A percentile compares a stretch with the other conserved stretches of the same genome.
Conservation (phyloP, 2,797 vertebrate genomes). For the Mormyrus proboscirostris region DNA sequence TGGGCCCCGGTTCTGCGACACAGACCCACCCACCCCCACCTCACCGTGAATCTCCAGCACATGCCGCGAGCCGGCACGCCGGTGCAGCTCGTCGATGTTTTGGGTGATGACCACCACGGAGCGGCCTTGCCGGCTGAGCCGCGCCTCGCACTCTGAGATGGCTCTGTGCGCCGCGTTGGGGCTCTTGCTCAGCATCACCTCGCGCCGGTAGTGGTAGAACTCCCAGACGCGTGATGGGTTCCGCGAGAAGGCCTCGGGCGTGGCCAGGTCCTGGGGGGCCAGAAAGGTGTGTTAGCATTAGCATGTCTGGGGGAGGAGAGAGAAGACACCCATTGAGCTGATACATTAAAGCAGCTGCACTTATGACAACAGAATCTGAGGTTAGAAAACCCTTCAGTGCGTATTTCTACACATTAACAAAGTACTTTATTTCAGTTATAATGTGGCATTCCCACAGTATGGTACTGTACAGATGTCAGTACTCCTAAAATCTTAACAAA, state of each 20-base stretch:
- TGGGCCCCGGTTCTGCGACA: not conserved
- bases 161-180: constrained; percentile 78
- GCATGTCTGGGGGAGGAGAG: not conserved
- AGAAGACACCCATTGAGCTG: not conserved
- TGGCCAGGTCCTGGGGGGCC: constrained; percentile 75
- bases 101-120: constrained; percentile 83
- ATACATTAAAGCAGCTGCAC: not conserved
- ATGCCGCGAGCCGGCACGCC: constrained; percentile 79
- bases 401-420: not conserved
- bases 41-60: constrained; percentile 86
- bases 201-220: constrained; percentile 89
- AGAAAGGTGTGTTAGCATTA: not conserved
- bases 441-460: not conserved
- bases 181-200: constrained; percentile 68
- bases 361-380: not conserved
- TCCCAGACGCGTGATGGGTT: constrained; percentile 90
- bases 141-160: constrained; percentile 79
- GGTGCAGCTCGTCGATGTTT: constrained; percentile 88
- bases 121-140: constrained; percentile 76
- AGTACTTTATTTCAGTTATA: not conserved
- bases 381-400: not conserved
- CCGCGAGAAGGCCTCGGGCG: constrained; percentile 78
- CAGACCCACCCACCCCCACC: constrained; percentile 22
- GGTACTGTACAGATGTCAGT: not conserved
- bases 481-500: not conserved